Conservation (phyloP, 2,888 invertebrate species). For the Chelonus formosanus region DNA sequence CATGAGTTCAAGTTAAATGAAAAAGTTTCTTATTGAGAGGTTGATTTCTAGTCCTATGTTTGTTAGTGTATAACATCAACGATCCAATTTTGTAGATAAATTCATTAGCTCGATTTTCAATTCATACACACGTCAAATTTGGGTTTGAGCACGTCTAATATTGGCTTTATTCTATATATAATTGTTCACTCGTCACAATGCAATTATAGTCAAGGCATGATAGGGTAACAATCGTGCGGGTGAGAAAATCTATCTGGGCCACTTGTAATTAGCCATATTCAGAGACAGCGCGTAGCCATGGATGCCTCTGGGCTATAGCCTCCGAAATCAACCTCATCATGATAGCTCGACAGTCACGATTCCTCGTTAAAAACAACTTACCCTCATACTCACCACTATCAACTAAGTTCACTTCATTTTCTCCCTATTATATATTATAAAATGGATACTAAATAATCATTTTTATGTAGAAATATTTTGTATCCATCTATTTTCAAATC, state of each 20-base stretch:
- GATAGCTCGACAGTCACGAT: slow-evolving; percentile 30
- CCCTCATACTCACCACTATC: not conserved
- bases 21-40: too few species aligned
- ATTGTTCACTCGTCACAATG: slow-evolving; percentile 57
- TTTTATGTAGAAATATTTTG: not conserved
- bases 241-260: slow-evolving; percentile 23
- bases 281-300: slow-evolving; percentile 58
- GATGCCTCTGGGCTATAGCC: slow-evolving; percentile 39
- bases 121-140: slow-evolving; percentile 56
- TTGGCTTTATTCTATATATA: slow-evolving; percentile 52
- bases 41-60: too few species aligned
- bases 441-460: slow-evolving; percentile 4
- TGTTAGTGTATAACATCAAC: not conserved
- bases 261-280: slow-evolving; percentile 62
- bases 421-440: not conserved
- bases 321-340: slow-evolving; percentile 31
- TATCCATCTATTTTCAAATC: not conserved
- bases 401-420: not conserved
- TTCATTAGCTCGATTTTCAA: slow-evolving; percentile 60
- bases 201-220: slow-evolving; percentile 58
- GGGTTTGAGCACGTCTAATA: slow-evolving; percentile 61
- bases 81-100: slow-evolving; percentile 26
- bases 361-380: slow-evolving; percentile 30
- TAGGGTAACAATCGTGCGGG: slow-evolving; percentile 56
- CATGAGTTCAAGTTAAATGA: too few species aligned